Percentiles rank a stretch among this genome's conserved stretches.
phyloP scores from a whole-genome alignment of 2,888 invertebrate species.

The Acanthopleura granulata region DNA sequence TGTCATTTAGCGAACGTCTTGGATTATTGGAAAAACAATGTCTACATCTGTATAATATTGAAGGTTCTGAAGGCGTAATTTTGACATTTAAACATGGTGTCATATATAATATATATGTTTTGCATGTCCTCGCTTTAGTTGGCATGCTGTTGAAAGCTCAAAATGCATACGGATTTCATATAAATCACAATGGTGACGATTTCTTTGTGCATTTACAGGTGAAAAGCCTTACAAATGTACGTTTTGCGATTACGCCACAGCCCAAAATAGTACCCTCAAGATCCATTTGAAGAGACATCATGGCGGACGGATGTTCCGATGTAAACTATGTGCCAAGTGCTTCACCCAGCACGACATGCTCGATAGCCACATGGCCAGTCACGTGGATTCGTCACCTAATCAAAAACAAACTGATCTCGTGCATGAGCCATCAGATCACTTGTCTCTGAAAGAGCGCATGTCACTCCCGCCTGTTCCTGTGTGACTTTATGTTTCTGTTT shows the following conservation, averaged over 20 bases:
- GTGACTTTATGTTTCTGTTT: too few relatives aligned
- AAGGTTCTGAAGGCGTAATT: too few relatives aligned
- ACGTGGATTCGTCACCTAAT: background rate
- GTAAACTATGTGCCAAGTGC: constrained; percentile 39
- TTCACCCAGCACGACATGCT: constrained; percentile 41
- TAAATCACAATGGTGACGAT: background rate
- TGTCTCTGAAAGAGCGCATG: too few relatives aligned
- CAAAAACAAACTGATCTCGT: background rate
- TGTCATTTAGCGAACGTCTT: too few relatives aligned
- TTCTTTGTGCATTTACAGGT: constrained; percentile 44
- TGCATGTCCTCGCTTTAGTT: too few relatives aligned
- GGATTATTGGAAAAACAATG: too few relatives aligned
- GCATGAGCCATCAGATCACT: too few relatives aligned
- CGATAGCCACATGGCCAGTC: constrained; percentile 33
- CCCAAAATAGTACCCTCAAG: constrained; percentile 69
- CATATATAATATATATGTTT: too few relatives aligned
- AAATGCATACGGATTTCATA: background rate
- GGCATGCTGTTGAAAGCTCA: too few relatives aligned
- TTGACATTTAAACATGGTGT: too few relatives aligned
- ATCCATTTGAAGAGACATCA: constrained; percentile 68
- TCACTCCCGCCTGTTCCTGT: too few relatives aligned
- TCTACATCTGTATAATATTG: too few relatives aligned
- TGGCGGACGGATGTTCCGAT: constrained; percentile 42
- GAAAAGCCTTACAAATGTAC: constrained; percentile 67
- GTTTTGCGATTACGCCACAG: constrained; percentile 53